A percentile compares a stretch with the other conserved stretches of the same genome.
phyloP scores from a whole-genome alignment of 1,140 invertebrate genomes.

The Drosophila azteca region DNA sequence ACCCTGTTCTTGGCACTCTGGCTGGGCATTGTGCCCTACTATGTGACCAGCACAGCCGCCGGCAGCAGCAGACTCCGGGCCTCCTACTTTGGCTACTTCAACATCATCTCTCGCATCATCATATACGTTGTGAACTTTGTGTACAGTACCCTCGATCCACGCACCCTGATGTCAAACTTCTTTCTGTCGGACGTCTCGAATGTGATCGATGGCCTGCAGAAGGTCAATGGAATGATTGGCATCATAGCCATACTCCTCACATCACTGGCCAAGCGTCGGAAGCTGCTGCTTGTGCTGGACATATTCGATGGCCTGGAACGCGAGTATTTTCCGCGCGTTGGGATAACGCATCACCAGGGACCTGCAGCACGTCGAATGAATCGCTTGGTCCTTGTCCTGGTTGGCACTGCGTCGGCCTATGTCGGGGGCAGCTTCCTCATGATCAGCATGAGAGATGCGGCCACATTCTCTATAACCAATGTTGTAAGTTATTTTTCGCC shows the following conservation, averaged over 20 bases:
- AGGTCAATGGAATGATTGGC: conserved; percentile 56
- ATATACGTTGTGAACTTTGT: conserved; percentile 34
- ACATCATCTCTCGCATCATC: conserved; percentile 36
- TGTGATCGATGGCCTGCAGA: conserved; percentile 52
- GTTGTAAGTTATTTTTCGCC: conserved; percentile 59
- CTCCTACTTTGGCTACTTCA: conserved; percentile 35
- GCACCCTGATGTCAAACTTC: conserved; percentile 26
- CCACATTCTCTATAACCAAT: no score
- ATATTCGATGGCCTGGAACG: conserved; percentile 35
- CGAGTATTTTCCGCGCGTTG: conserved; percentile 50
- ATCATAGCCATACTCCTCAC: conserved; percentile 25
- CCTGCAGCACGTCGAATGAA: conserved; percentile 38
- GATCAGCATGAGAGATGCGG: conserved; percentile 1
- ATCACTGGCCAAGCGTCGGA: conserved; percentile 21
- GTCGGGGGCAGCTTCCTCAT: conserved; percentile 15
- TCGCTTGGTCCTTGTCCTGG: conserved; percentile 12
- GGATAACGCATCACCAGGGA: conserved; percentile 49
- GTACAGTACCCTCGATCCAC: conserved; percentile 16
- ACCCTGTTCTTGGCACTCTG: conserved; percentile 38
- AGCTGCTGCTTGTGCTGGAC: conserved; percentile 32
- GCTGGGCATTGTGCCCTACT: conserved; percentile 60
- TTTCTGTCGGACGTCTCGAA: conserved; percentile 42
- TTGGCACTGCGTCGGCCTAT: conserved; percentile 15
- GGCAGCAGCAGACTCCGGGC: conserved; percentile 5
- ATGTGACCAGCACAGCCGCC: conserved; percentile 18